Percentiles rank a stretch among this genome's conserved stretches.
Evolutionary conservation across 2,113 vertebrate genomes (phyloP).

Genomic region (Mastomys natalensis): DNA sequence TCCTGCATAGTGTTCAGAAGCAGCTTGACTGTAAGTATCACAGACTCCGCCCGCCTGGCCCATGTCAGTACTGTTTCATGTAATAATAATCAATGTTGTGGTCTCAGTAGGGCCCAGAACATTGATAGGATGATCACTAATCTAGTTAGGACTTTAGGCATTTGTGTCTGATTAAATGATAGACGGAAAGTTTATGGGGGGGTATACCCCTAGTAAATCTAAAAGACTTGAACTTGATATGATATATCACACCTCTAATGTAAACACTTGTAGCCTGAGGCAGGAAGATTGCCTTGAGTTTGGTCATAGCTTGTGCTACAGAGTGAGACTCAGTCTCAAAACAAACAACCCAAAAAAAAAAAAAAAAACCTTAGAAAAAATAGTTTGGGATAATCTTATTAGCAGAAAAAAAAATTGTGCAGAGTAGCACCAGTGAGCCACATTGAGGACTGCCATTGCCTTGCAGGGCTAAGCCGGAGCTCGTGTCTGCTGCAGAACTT

Average conservation of each 20-base stretch:
- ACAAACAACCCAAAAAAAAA: background rate
- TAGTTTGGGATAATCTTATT: background rate
- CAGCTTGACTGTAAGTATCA: background rate
- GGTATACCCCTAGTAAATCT: background rate
- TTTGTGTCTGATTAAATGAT: background rate
- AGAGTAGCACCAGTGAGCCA: background rate
- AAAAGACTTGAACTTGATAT: background rate
- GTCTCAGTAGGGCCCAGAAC: background rate
- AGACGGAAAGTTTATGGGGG: background rate
- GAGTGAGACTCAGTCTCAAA: background rate
- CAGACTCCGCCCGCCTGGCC: background rate
- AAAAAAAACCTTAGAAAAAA: background rate
- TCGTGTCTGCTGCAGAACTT: background rate
- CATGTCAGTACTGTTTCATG: background rate
- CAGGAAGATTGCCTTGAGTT: background rate
- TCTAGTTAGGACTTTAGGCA: background rate
- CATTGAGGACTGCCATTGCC: background rate
- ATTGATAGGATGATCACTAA: background rate
- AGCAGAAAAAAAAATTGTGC: background rate
- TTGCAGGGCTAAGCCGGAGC: background rate
- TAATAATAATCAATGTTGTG: background rate
- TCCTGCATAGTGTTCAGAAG: background rate
- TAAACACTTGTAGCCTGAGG: background rate
- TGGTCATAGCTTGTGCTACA: background rate
- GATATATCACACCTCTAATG: background rate